phyloP scores from a whole-genome alignment of 2,888 invertebrate species.

The Ischnura elegans region DNA sequence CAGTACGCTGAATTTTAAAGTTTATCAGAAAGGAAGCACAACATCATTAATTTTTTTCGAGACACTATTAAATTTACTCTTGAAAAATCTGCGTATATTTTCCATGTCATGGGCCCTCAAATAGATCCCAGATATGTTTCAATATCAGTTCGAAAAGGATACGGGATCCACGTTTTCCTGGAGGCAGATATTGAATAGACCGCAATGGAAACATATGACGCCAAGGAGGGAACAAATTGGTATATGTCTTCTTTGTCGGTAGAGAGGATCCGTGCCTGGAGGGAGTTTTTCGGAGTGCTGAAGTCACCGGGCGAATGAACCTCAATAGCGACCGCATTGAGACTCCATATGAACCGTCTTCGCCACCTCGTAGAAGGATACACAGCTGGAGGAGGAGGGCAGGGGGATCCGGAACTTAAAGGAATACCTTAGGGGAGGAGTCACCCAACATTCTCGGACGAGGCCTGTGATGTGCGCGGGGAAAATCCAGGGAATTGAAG shows the following conservation, averaged over 20 bases:
- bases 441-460: conserved; percentile 62
- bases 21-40: no score
- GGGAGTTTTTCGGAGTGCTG: neutral
- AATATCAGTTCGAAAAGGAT: neutral
- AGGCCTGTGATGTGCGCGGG: conserved; percentile 42
- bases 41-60: no score
- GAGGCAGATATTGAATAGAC: neutral
- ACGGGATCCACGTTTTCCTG: neutral
- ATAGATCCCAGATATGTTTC: neutral
- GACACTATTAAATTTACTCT: no score
- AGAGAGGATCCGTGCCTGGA: neutral
- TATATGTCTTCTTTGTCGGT: neutral
- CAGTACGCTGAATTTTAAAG: no score
- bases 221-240: neutral
- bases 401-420: conserved; percentile 48
- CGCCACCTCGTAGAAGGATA: neutral
- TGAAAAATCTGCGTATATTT: no score
- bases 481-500: conserved; percentile 53
- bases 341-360: neutral
- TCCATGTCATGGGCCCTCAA: no score
- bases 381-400: neutral
- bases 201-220: neutral
- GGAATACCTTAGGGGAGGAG: conserved; percentile 45
- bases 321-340: neutral
- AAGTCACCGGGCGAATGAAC: neutral